These are phyloP conservation scores for Actinia equina DNA, from an alignment of 64 coral and sea anemone genomes.

Conservation along the genomic window DNA sequence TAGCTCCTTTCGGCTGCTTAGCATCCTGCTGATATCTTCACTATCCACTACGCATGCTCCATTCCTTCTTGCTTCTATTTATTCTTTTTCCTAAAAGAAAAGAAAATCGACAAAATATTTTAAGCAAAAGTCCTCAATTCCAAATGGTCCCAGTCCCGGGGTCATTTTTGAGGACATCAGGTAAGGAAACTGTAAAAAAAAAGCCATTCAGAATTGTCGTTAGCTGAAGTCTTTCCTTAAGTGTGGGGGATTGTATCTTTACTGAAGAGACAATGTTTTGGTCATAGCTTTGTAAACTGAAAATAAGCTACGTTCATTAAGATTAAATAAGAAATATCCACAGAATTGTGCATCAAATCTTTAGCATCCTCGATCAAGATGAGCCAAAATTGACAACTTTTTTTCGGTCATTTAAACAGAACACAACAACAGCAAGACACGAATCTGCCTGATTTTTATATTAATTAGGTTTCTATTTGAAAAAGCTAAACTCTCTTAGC, in stretches of 20 bases:
- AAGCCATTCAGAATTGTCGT: neutral
- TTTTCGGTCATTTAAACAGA: neutral
- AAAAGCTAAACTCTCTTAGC: neutral
- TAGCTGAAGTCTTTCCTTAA: neutral
- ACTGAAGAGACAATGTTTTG: neutral
- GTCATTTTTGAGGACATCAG: neutral
- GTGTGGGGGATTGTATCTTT: neutral
- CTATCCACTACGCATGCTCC: too few species aligned
- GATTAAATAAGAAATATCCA: neutral
- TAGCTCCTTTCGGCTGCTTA: neutral
- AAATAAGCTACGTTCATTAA: neutral
- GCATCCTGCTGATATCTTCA: too few species aligned
- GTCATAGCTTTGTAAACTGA: neutral
- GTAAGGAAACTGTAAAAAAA: neutral
- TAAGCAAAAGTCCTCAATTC: too few species aligned
- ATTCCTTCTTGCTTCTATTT: too few species aligned
- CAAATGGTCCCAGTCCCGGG: neutral
- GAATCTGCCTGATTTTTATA: neutral
- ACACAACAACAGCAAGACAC: neutral
- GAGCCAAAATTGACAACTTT: neutral
- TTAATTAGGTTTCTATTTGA: conserved; percentile 2
- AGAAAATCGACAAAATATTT: neutral
- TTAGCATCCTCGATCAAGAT: neutral
- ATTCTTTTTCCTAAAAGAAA: neutral
- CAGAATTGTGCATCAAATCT: neutral